phyloP scores from a whole-genome alignment of 2,888 invertebrate genomes.

The Drosophila koepferae region DNA sequence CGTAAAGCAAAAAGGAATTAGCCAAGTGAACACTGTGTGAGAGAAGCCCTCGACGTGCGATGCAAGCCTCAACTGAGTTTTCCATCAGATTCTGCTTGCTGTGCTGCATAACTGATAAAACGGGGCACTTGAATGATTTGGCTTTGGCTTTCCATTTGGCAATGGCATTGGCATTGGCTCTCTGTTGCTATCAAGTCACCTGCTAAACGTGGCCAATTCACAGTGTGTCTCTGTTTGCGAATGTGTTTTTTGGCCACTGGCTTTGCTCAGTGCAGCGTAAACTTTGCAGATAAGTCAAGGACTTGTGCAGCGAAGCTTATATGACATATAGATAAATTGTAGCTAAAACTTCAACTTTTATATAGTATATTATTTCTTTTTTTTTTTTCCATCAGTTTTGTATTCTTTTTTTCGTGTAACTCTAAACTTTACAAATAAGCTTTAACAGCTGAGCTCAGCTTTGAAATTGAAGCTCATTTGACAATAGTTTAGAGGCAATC shows the following conservation, averaged over 20 bases:
- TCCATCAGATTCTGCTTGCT: slow-evolving; percentile 12
- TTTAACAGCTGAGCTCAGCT: not conserved
- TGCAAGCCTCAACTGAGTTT: slow-evolving; percentile 26
- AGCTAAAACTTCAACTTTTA: not conserved
- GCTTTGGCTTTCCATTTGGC: slow-evolving; percentile 13
- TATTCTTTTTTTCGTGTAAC: not conserved
- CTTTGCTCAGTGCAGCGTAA: slow-evolving; percentile 66
- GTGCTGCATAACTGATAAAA: slow-evolving; percentile 15
- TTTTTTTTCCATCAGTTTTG: not conserved
- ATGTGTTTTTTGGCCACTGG: not conserved
- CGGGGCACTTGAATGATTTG: slow-evolving; percentile 52
- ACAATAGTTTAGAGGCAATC: too few relatives aligned
- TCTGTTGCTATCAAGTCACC: slow-evolving; percentile 22
- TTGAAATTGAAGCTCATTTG: not conserved
- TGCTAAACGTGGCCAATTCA: slow-evolving; percentile 52
- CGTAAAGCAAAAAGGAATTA: slow-evolving; percentile 9
- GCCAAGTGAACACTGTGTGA: slow-evolving; percentile 5
- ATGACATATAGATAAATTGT: slow-evolving; percentile 29
- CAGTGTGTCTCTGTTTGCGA: not conserved
- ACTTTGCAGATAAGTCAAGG: slow-evolving; percentile 64
- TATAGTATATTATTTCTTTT: not conserved
- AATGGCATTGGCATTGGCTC: slow-evolving; percentile 17
- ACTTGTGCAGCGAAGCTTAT: slow-evolving; percentile 53
- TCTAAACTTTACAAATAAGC: not conserved
- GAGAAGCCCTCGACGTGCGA: slow-evolving; percentile 39